Evolutionary conservation across 2,888 invertebrate genomes (phyloP).

Genomic region (Tenthredo amoena): DNA sequence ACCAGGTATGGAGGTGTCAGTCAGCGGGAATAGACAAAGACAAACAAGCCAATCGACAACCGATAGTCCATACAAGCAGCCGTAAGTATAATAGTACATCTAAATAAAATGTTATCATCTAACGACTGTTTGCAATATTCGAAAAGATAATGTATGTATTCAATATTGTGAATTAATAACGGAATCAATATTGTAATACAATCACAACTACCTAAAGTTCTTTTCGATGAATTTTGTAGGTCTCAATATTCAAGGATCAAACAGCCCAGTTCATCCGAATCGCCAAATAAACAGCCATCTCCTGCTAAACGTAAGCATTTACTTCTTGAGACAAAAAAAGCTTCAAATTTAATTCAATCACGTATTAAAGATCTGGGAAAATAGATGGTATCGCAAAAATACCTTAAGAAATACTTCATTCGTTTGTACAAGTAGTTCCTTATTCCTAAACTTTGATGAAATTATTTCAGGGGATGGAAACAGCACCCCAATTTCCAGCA

Average conservation of each 20-base stretch:
- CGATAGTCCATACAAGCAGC: conserved; percentile 38
- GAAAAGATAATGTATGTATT: neutral
- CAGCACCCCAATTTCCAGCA: conserved; percentile 9
- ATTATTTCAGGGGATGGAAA: conserved; percentile 43
- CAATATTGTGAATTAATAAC: neutral
- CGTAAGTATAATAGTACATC: conserved; percentile 50
- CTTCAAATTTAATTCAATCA: neutral
- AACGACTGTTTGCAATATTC: neutral
- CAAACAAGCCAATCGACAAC: conserved; percentile 1
- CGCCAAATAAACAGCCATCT: conserved; percentile 54
- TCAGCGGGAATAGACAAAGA: conserved; percentile 25
- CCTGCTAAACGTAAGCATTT: conserved; percentile 58
- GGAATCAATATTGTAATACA: neutral
- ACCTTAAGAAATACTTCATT: conserved; percentile 33
- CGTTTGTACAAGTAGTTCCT: neutral
- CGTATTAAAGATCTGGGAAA: neutral
- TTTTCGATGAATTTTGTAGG: conserved; percentile 26
- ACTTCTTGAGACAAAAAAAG: neutral
- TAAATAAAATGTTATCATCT: neutral
- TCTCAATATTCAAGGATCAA: conserved; percentile 41
- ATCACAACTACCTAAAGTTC: neutral
- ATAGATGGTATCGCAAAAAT: neutral
- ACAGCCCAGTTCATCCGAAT: conserved; percentile 43
- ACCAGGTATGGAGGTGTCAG: neutral
- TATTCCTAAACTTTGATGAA: neutral